Base-by-base conservation (phyloP, 2,113 vertebrate species). In the Gallinago jamesoni region DNA sequence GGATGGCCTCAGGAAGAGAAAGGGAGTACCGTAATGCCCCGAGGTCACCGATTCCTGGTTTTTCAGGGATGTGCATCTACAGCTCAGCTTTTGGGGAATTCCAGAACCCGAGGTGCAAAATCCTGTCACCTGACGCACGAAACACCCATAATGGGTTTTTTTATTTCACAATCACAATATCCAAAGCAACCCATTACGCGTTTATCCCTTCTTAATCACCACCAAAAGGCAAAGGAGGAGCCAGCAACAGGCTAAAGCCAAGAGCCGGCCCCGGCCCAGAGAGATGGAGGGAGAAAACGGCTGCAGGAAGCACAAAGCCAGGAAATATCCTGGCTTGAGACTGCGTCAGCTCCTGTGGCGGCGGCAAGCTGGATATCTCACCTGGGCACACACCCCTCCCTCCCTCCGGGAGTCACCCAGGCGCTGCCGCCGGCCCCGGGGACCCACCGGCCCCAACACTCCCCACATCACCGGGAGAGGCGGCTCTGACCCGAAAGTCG, bases 141-240 rank as follows among this genome's bases (percentile, higher is more conserved):
- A 45, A 35, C 0, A 1, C 2, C 14, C 1, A 0, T 0, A 3
- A 3, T 0, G 2, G 19, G 14, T 8, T 17, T n/a, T 15, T 39
- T 45, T 18, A 5, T 13, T 8, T n/a, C 13, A 0, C 31, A 1
- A 0, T 4, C 43, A 3, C 8, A 7, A 17, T 39, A 47, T 0
- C 52, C 57, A 7, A 10, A 3, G 39, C 9, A 4, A 30, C 22
- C 48, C 0, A 19, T 63, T 10, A 7, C 48, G 0, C 7, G 0
- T 81, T 64, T 8, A 14, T 10, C 63, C 27, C 18, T 2, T 0
- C 43, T 33, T 2, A 4, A 20, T 3, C 16, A 3, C 17, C 24
- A 9, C 30, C 23, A 3, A 22, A 43, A 21, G 1, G 1, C 33
- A 7, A 14, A 20, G n/a, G 24, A 77, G 55, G 30, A 20, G 8